These are phyloP conservation scores for Falco columbarius DNA, from an alignment of 2,797 vertebrate species.

Conservation along the genomic window DNA sequence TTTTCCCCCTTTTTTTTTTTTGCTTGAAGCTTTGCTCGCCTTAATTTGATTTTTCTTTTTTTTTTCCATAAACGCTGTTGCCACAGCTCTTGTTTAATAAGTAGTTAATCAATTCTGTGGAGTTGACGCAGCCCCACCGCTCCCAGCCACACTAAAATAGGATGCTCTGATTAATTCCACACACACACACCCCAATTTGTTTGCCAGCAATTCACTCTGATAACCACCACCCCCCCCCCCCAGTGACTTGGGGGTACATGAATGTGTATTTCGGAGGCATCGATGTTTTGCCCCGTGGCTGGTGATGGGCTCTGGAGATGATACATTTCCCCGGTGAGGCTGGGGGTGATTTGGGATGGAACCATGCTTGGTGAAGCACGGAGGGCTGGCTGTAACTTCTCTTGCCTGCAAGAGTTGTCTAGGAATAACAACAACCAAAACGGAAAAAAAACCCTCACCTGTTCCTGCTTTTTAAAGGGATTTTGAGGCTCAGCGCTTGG, in stretches of 20 bases:
- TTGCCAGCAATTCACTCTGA: constrained; percentile 20
- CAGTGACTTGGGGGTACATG: neutral
- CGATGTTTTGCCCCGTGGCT: constrained; percentile 5
- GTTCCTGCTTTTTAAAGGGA: neutral
- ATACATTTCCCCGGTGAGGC: neutral
- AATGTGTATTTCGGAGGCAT: neutral
- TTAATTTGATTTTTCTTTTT: constrained; percentile 62
- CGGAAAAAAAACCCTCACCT: neutral
- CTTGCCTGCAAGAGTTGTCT: neutral
- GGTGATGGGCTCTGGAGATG: constrained; percentile 27
- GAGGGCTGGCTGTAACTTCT: neutral
- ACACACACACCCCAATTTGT: neutral
- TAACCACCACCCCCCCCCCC: constrained; percentile 8
- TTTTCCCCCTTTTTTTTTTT: neutral
- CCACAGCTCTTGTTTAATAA: constrained; percentile 65
- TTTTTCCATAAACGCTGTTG: constrained; percentile 4
- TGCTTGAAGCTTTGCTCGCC: neutral
- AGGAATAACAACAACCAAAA: neutral
- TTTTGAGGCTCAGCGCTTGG: neutral
- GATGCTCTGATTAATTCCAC: constrained; percentile 42
- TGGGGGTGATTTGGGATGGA: neutral
- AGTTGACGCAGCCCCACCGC: constrained; percentile 1
- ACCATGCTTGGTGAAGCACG: fast-evolving
- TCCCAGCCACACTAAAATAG: constrained; percentile 37
- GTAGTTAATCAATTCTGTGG: constrained; percentile 53